A percentile compares a stretch with the other conserved stretches of the same genome.
Conservation (phyloP, 2,113 vertebrate species). For the Brachypodius melanocephalos region DNA sequence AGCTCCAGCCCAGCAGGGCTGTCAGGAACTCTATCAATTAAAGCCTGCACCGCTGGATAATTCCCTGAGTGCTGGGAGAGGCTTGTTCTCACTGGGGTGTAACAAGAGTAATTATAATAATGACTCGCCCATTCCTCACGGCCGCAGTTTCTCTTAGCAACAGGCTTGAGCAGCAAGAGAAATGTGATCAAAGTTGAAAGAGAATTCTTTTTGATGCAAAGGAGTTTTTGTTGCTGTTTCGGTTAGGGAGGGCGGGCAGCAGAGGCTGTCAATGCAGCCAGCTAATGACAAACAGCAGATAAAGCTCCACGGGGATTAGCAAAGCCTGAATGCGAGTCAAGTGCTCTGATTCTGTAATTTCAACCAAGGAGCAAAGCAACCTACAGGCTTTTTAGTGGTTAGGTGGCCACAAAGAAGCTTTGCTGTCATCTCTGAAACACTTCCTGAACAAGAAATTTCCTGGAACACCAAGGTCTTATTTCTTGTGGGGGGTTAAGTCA, state of each 20-base stretch:
- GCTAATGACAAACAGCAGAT: slow-evolving; percentile 48
- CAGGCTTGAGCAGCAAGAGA: neutral
- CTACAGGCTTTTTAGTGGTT: slow-evolving; percentile 46
- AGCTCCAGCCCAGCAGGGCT: slow-evolving; percentile 8
- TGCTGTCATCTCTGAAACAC: slow-evolving; percentile 45
- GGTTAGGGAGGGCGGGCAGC: neutral
- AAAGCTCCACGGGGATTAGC: slow-evolving; percentile 46
- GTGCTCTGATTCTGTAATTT: slow-evolving; percentile 67
- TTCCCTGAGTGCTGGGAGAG: slow-evolving; percentile 14
- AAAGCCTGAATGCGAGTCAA: slow-evolving; percentile 63
- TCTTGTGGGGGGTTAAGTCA: slow-evolving; percentile 51
- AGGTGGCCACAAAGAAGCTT: slow-evolving; percentile 39
- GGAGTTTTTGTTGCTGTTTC: slow-evolving; percentile 59
- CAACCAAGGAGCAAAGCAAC: slow-evolving; percentile 53
- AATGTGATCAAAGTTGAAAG: slow-evolving; percentile 36
- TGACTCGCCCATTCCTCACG: slow-evolving; percentile 8
- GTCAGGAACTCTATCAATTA: slow-evolving; percentile 40
- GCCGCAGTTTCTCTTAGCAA: slow-evolving; percentile 37
- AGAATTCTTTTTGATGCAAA: slow-evolving; percentile 49
- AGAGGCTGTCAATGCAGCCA: slow-evolving; percentile 25
- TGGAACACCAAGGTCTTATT: slow-evolving; percentile 45
- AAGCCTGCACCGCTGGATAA: neutral
- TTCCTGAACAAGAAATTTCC: slow-evolving; percentile 44
- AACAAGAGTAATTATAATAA: slow-evolving; percentile 52
- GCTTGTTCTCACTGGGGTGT: slow-evolving; percentile 43